Base-by-base conservation (phyloP, 2,113 vertebrate genomes). In the Ophthalmolycus amberensis region DNA sequence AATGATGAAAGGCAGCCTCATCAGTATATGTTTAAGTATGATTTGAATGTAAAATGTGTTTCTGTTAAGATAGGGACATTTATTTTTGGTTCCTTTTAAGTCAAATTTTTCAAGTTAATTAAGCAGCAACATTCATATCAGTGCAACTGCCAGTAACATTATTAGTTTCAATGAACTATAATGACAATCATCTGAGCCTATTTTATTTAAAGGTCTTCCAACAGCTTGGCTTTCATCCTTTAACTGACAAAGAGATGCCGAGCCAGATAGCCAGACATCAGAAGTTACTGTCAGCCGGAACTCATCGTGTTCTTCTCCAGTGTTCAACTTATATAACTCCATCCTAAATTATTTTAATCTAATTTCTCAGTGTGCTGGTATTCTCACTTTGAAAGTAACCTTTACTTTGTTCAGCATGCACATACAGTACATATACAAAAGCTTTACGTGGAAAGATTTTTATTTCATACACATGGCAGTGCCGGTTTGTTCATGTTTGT, bases 211-310 rank as follows among this genome's bases (percentile, higher is more conserved):
- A 72, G 52, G 4, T 42, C 62, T 42, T 70, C 56, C 29, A 64
- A 44, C 48, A 75, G 70, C 6, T 38, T 73, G 42, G 1, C 62
- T 65, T 83, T 78, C 64, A 65, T 83, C 38, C 25, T 73, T 79
- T 68, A 71, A 74, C 7, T 60, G 25, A 27, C 11, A 62, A 10
- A 71, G 14, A 79, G n/a, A 77, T 79, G 32, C 50, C 59, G 4
- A 73, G 65, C 79, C 37, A 84, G 9, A 80, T 77, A 62, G 80
- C 27, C 52, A 44, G 64, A 78, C 72, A 82, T 80, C 59, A 77
- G 84, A 88, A 68, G 44, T 77, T 65, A 69, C 63, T 68, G 20
- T 76, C 72, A 44, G 48, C 34, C 77, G 78, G 44, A 84, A 69
- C 80, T 79, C 65, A 84, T 88, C 62, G 52, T 82, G 52, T 76